Base-by-base conservation (phyloP, 1,140 invertebrate genomes). In the Medauroidea extradentata region DNA sequence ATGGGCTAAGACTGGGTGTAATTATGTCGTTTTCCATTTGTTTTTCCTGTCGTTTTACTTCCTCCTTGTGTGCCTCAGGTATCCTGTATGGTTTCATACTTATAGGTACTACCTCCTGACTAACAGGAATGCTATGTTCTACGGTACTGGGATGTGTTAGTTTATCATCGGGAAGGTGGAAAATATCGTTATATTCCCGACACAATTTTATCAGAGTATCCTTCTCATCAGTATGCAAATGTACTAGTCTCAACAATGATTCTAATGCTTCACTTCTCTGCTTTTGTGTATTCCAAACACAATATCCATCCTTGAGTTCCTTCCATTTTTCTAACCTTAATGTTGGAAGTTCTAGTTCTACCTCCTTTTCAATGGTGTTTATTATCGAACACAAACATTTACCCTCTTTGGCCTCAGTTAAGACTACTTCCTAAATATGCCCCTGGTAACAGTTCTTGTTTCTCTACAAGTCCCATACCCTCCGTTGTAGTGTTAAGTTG, bases 1-100 rank as follows among this genome's bases (percentile, higher is more conserved):
- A 64, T 42, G 21, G 18, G 16, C 41, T 53, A 16, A 11, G 18
- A 21, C 25, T 23, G 2, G 49, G 57, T 21, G 11, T 24, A 24
- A 63, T 60, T 27, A 60, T 43, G 8, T 63, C 27, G 7, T 57
- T 21, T 27, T 58, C 29, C 38, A 57, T 41, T 57, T 57, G n/a
- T 14, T 57, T 27, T 19, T 53, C 41, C 27, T 53, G 54, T 19
- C 25, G 50, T 5, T 39, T 3, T 13, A 58, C 39, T 24, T 57
- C 55, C 24, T 57, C 25, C 43, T 57, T 57, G 18, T 53, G 43
- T 14, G 21, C 24, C 23, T 43, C n/a, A 21, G 60, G 55, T 42
- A 53, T 53, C 14, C 54, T 21, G 42, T 58, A 61, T 27, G 49
- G 18, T 24, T 38, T 52, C 13, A 13, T 13, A 29, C 23, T 24